Evolutionary conservation across 2,888 invertebrate genomes (phyloP), one percentile per base, ranked within the genome.

Genomic region (Hermaeophaga mercurialis): DNA sequence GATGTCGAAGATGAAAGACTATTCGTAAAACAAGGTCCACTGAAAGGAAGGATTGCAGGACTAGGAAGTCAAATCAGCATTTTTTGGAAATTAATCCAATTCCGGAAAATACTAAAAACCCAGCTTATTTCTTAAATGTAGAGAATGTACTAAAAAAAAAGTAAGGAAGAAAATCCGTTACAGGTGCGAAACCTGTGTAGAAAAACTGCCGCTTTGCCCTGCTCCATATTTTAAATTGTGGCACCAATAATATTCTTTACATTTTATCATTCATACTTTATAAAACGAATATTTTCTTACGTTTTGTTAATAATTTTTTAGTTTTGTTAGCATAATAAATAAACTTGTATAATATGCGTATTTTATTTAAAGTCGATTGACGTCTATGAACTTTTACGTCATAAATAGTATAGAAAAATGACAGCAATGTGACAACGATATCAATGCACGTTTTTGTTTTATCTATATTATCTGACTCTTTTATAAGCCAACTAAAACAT

Each of bases 151-250:
- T n/a, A n/a, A n/a, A n/a, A n/a, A n/a, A n/a, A n/a, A 41, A 22
- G 41, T 14, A 41, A 18, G 41, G 19, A 28, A 17, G 39, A 33
- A 54, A 47, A 47, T 11, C 11, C 41, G 33, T 18, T 41, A 12
- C 22, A 46, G 41, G 18, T 54, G 46, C 41, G 46, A 47, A 38
- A 46, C 45, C 9, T 54, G 38, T 46, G 39, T 7, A 46, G 39
- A 44, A 44, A 39, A 49, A 15, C 39, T 28, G 24, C 26, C 39
- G 38, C 24, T 49, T 17, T 49, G 39, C 28, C 49, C 39, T 24
- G 49, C 49, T 2, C 49, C 49, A 15, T 49, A 28, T 24, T 49
- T 49, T 28, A 28, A 39, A 12, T 39, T 49, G 17, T 49, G 49
- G n/a, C n/a, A n/a, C n/a, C n/a, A n/a, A n/a, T n/a, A n/a, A n/a